A percentile compares a stretch with the other conserved stretches of the same genome.
phyloP scores from a whole-genome alignment of 1,140 invertebrate species.

The Lethrus apterus region DNA sequence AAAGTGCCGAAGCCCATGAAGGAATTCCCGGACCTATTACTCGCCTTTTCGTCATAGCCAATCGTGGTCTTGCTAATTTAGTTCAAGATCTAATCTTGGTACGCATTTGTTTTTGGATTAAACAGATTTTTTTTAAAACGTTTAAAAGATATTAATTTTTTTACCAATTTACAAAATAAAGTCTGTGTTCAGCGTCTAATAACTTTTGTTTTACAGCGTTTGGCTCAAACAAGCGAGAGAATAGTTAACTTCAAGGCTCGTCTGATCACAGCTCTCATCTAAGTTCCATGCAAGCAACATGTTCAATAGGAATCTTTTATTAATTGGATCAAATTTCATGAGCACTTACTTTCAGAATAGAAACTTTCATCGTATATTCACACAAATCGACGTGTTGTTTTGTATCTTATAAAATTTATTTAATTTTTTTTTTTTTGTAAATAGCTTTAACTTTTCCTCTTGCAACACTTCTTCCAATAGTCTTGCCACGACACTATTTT shows the following conservation, averaged over 20 bases:
- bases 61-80: slow-evolving; percentile 73
- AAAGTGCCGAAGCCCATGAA: slow-evolving; percentile 52
- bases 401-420: neutral
- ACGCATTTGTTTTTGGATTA: slow-evolving; percentile 10
- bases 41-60: slow-evolving; percentile 74
- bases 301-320: slow-evolving; percentile 1
- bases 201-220: slow-evolving; percentile 51
- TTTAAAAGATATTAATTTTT: slow-evolving; percentile 2
- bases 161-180: neutral
- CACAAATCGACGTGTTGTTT: neutral
- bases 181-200: neutral
- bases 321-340: neutral
- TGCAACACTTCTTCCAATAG: neutral
- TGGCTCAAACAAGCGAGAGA: slow-evolving; percentile 78
- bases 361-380: neutral
- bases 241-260: slow-evolving; percentile 86
- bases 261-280: slow-evolving; percentile 79
- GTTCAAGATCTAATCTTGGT: slow-evolving; percentile 78
- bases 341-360: neutral
- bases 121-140: too few relatives aligned
- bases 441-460: neutral
- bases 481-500: neutral
- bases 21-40: slow-evolving; percentile 79
- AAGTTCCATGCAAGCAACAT: slow-evolving; percentile 41
- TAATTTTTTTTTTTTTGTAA: neutral